phyloP scores from a whole-genome alignment of 2,888 invertebrate species.

The Acanthosoma haemorrhoidale region DNA sequence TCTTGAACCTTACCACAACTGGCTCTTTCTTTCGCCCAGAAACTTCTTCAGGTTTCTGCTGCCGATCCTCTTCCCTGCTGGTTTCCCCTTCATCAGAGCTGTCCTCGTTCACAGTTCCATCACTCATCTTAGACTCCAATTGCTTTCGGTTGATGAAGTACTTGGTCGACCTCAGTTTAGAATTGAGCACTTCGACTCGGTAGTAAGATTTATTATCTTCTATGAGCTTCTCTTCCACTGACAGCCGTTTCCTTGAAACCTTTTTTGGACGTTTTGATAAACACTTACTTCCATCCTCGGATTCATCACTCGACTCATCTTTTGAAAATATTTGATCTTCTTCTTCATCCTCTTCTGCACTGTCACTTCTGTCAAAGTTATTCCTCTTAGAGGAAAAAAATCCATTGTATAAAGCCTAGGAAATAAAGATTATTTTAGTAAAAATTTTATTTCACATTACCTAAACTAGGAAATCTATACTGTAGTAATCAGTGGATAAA shows the following conservation, averaged over 20 bases:
- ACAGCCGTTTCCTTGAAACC: conserved; percentile 45
- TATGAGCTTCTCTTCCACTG: conserved; percentile 53
- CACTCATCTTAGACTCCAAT: background rate
- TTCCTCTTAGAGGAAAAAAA: background rate
- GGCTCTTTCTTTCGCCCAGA: conserved; percentile 4
- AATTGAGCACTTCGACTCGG: conserved; percentile 65
- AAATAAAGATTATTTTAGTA: too few relatives aligned
- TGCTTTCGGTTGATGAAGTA: conserved; percentile 35
- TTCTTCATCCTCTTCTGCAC: background rate
- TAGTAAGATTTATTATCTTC: conserved; percentile 58
- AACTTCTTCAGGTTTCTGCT: background rate
- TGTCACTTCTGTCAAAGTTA: background rate
- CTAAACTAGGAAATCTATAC: too few relatives aligned
- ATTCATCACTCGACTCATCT: conserved; percentile 16
- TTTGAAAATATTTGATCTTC: background rate
- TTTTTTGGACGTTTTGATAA: background rate
- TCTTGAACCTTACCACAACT: conserved; percentile 56
- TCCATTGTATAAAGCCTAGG: background rate
- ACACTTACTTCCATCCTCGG: background rate
- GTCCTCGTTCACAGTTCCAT: background rate
- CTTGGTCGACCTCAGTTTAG: conserved; percentile 57
- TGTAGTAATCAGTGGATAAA: too few relatives aligned
- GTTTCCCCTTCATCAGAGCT: background rate
- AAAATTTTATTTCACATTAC: too few relatives aligned
- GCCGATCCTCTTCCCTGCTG: background rate